Evolutionary conservation across 2,797 vertebrate species (phyloP).

Genomic region (Danio choprae): DNA sequence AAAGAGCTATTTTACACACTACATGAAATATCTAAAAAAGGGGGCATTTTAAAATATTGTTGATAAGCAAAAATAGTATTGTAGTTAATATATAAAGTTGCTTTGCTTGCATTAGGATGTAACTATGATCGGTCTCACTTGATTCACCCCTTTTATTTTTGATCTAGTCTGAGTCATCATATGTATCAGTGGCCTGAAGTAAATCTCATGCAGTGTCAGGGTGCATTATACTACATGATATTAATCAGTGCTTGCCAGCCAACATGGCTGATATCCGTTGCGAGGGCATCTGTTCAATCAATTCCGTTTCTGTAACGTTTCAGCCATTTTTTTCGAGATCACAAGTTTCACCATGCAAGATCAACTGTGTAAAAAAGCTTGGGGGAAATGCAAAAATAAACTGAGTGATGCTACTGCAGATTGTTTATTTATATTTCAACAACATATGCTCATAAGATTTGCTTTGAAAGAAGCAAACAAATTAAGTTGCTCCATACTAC

Average conservation of each 20-base stretch:
- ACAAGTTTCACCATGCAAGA: background rate
- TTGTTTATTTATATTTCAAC: background rate
- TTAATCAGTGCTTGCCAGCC: constrained; percentile 3
- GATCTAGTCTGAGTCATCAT: constrained; percentile 11
- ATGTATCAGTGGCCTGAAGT: constrained; percentile 20
- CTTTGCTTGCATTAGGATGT: background rate
- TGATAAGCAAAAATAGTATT: background rate
- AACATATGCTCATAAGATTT: background rate
- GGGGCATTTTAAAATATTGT: background rate
- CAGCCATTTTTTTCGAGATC: background rate
- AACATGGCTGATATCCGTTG: constrained; percentile 11
- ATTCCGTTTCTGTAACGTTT: background rate
- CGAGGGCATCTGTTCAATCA: constrained; percentile 10
- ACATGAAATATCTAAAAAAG: too few relatives aligned
- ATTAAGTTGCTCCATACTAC: constrained; percentile 20
- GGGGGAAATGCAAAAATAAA: constrained; percentile 1
- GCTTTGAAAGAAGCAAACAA: background rate
- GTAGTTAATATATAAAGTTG: background rate
- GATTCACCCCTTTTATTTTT: constrained; percentile 23
- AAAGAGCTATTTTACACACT: too few relatives aligned
- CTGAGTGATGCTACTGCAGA: background rate
- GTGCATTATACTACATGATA: background rate
- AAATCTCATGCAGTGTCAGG: constrained; percentile 10
- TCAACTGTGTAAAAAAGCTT: constrained; percentile 9
- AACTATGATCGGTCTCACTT: constrained; percentile 4